These are phyloP conservation scores for Brachionus angularis DNA, from an alignment of 1,140 invertebrate genomes.

Conservation along the genomic window DNA sequence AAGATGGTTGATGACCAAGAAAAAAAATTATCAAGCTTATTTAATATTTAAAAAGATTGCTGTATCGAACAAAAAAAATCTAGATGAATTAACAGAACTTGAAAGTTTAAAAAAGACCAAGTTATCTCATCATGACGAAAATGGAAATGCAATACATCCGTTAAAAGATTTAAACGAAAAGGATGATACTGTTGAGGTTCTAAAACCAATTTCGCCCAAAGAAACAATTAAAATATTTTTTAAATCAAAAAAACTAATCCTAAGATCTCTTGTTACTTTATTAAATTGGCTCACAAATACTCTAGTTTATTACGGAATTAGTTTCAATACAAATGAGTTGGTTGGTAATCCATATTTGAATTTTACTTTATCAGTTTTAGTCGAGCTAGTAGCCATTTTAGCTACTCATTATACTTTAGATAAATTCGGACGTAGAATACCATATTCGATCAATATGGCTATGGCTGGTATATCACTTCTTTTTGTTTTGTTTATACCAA, in stretches of 20 bases:
- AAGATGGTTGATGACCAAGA: slow-evolving; percentile 18
- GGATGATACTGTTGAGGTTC: not conserved
- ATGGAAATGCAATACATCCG: not conserved
- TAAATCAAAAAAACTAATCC: slow-evolving; percentile 21
- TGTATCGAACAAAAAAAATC: slow-evolving; percentile 9
- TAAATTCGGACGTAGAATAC: slow-evolving; percentile 28
- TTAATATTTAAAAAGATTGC: slow-evolving; percentile 15
- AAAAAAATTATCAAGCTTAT: slow-evolving; percentile 6
- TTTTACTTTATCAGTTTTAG: slow-evolving; percentile 47
- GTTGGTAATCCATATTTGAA: slow-evolving; percentile 48
- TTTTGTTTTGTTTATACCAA: slow-evolving; percentile 14
- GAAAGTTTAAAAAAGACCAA: not conserved
- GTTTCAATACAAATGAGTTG: slow-evolving; percentile 46
- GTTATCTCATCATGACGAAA: not conserved
- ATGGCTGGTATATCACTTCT: slow-evolving; percentile 17
- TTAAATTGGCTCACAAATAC: slow-evolving; percentile 47
- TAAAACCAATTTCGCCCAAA: not conserved
- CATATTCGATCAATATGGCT: slow-evolving; percentile 11
- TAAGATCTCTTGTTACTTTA: not conserved
- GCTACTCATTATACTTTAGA: slow-evolving; percentile 45
- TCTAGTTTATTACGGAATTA: slow-evolving; percentile 49
- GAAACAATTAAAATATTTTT: slow-evolving; percentile 30
- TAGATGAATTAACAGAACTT: not conserved
- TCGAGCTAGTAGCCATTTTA: slow-evolving; percentile 46
- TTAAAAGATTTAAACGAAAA: not conserved